Evolutionary conservation across 2,888 invertebrate genomes (phyloP).

Genomic region (Morpho helenor): DNA sequence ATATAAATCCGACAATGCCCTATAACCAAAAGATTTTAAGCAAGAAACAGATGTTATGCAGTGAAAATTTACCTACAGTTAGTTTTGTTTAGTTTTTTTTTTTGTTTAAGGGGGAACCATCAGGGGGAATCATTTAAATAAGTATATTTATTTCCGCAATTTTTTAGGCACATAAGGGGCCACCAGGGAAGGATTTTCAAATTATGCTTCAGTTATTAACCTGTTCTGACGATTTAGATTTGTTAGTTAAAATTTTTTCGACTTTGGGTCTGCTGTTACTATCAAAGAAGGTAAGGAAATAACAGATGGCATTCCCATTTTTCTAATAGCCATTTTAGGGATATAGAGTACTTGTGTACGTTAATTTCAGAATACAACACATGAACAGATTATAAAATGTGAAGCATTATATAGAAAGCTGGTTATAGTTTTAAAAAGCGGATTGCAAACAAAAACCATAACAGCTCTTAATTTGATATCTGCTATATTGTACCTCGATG

Average conservation of each 20-base stretch:
- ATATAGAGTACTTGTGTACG: too few relatives aligned
- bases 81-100: too few relatives aligned
- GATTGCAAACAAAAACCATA: conserved; percentile 40
- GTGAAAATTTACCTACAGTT: too few relatives aligned
- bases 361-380: conserved; percentile 36
- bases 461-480: conserved; percentile 52
- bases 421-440: conserved; percentile 37
- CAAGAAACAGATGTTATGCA: too few relatives aligned
- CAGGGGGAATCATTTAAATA: too few relatives aligned
- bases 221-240: conserved; percentile 3
- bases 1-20: too few relatives aligned
- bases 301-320: too few relatives aligned
- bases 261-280: conserved; percentile 46
- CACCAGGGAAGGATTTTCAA: not conserved
- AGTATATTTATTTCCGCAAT: too few relatives aligned
- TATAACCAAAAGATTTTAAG: too few relatives aligned
- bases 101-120: too few relatives aligned
- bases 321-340: too few relatives aligned
- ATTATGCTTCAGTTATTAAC: not conserved
- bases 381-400: conserved; percentile 44
- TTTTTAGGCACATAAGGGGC: too few relatives aligned
- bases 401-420: conserved; percentile 51
- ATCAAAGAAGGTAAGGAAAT: conserved; percentile 28
- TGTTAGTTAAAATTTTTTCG: conserved; percentile 32
- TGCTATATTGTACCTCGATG: conserved; percentile 41